phyloP scores from a whole-genome alignment of 2,797 vertebrate species.

The Pseudochirops corinnae region DNA sequence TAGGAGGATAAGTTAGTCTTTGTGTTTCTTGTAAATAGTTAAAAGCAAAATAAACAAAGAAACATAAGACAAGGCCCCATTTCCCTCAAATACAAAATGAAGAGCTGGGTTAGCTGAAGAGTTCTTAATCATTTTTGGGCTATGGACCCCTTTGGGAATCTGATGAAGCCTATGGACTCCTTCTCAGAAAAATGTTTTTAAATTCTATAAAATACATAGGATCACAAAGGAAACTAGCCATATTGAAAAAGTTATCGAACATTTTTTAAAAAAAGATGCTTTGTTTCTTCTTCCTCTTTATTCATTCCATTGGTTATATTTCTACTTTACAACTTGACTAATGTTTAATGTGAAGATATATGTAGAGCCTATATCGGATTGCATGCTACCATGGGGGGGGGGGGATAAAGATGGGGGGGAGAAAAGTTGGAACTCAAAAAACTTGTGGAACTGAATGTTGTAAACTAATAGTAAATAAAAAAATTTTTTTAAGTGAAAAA shows the following conservation, averaged over 20 bases:
- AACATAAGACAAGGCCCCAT: conserved; percentile 30
- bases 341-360: no score
- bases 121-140: background rate
- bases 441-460: no score
- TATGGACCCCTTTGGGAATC: background rate
- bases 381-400: no score
- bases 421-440: no score
- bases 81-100: background rate
- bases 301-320: no score
- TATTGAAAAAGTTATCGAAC: background rate
- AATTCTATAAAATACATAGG: background rate
- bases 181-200: background rate
- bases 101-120: background rate
- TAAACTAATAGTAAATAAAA: no score
- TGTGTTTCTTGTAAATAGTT: conserved; percentile 19
- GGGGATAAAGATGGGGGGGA: no score
- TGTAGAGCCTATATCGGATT: no score
- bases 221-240: background rate
- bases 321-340: no score
- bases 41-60: conserved; percentile 54
- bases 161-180: background rate
- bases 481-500: no score
- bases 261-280: background rate
- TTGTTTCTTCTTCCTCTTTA: no score
- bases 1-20: background rate